A percentile compares a stretch with the other conserved stretches of the same genome.
phyloP scores from a whole-genome alignment of 2,888 invertebrate species.

The Gandaritis pyraliata region DNA sequence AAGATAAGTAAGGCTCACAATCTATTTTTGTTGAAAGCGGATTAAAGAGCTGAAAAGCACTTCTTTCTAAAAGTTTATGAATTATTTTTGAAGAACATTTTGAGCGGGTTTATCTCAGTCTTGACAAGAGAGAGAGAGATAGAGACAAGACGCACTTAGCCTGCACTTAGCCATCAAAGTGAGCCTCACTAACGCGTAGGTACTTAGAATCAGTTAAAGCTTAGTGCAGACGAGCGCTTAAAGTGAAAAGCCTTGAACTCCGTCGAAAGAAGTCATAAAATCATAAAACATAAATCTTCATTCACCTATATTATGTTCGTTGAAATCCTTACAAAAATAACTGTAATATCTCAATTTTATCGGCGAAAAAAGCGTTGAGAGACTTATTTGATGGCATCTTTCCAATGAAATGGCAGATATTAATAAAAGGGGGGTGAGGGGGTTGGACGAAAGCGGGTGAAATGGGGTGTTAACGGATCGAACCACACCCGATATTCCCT shows the following conservation, averaged over 20 bases:
- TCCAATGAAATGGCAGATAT: conserved; percentile 9
- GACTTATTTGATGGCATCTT: neutral
- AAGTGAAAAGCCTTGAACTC: neutral
- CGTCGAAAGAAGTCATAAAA: neutral
- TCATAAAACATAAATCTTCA: neutral
- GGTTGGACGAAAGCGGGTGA: neutral
- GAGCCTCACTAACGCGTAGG: too few species aligned
- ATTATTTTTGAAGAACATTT: too few species aligned
- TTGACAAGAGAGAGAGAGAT: too few species aligned
- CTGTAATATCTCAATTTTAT: conserved; percentile 2
- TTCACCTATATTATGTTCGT: neutral
- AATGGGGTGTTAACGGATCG: conserved; percentile 11
- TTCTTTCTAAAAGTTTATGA: neutral
- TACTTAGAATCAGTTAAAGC: too few species aligned
- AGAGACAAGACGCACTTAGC: too few species aligned
- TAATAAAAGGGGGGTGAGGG: conserved; percentile 19
- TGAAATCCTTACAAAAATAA: conserved; percentile 12
- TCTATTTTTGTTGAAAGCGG: neutral
- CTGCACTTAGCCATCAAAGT: too few species aligned
- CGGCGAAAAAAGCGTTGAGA: neutral
- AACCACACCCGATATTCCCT: conserved; percentile 6
- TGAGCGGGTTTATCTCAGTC: too few species aligned
- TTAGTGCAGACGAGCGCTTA: neutral
- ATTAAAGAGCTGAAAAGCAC: neutral
- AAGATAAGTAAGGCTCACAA: conserved; percentile 5